These are phyloP conservation scores for Bugula neritina DNA, from an alignment of 2,888 invertebrate genomes.

Conservation along the genomic window DNA sequence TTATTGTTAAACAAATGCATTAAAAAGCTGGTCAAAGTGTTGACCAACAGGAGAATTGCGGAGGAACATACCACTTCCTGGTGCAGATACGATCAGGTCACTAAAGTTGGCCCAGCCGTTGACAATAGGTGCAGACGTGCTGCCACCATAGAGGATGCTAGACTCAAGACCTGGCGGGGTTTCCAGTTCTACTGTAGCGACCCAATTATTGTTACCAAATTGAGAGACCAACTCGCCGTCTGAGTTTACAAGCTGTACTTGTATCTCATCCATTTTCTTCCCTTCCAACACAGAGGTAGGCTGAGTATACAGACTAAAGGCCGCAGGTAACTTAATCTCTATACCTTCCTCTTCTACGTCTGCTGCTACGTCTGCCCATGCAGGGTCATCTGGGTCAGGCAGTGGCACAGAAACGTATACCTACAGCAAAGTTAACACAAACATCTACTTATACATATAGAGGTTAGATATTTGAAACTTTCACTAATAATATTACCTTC, in stretches of 20 bases:
- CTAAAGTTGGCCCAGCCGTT: constrained; percentile 46
- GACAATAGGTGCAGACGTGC: constrained; percentile 34
- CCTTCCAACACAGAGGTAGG: not conserved
- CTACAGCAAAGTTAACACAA: constrained; percentile 10
- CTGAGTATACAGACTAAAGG: not conserved
- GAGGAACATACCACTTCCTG: not conserved
- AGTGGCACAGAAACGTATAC: constrained; percentile 17
- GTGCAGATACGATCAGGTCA: constrained; percentile 36
- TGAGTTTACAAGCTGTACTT: not conserved
- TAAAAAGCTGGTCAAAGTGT: too few relatives aligned
- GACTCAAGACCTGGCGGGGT: not conserved
- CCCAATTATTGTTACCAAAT: not conserved
- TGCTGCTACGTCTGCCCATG: not conserved
- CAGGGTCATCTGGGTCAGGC: constrained; percentile 15
- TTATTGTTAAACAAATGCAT: too few relatives aligned
- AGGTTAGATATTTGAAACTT: too few relatives aligned
- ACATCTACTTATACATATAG: too few relatives aligned
- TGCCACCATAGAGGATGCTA: constrained; percentile 31
- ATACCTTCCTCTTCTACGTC: not conserved
- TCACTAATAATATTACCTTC: too few relatives aligned
- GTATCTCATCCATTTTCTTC: not conserved
- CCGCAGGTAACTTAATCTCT: not conserved
- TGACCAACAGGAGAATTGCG: too few relatives aligned
- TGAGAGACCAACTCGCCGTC: not conserved
- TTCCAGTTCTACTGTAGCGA: not conserved